Percentiles rank a stretch among this genome's conserved stretches.
These are phyloP conservation scores for Taphrorychus bicolor DNA, from an alignment of 2,888 invertebrate species.

Conservation along the genomic window DNA sequence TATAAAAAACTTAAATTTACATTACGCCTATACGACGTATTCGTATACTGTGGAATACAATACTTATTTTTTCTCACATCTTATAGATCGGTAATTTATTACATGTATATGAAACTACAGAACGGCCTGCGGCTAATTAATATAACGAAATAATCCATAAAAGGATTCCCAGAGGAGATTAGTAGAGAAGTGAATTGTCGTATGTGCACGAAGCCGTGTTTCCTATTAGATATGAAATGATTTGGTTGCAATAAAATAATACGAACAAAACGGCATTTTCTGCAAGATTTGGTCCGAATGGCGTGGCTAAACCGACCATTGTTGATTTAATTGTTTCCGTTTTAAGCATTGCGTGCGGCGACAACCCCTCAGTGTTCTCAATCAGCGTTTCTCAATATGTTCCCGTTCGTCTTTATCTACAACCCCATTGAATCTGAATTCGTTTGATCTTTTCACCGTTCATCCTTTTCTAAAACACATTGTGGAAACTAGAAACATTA, in stretches of 20 bases:
- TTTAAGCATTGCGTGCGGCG: conserved; percentile 56
- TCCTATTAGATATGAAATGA: conserved; percentile 59
- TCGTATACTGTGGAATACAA: too few relatives aligned
- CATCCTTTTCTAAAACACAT: too few relatives aligned
- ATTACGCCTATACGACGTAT: too few relatives aligned
- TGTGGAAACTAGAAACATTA: too few relatives aligned
- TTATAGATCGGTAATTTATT: too few relatives aligned
- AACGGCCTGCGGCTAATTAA: neutral
- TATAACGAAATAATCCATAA: conserved; percentile 6
- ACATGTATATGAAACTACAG: neutral
- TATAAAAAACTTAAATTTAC: too few relatives aligned
- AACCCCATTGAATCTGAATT: neutral
- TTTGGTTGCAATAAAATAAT: conserved; percentile 56
- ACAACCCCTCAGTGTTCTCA: conserved; percentile 53
- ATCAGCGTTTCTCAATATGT: conserved; percentile 53
- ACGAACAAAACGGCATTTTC: conserved; percentile 60
- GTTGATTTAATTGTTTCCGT: conserved; percentile 63
- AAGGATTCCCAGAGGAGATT: conserved; percentile 22
- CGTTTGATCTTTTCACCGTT: neutral
- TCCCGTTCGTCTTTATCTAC: conserved; percentile 3
- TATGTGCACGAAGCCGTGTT: conserved; percentile 51
- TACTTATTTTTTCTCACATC: too few relatives aligned
- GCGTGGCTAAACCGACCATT: conserved; percentile 61
- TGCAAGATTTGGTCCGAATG: conserved; percentile 61
- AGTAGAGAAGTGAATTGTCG: conserved; percentile 24